Evolutionary conservation across 1,140 invertebrate genomes (phyloP), one percentile per base, ranked within the genome.

Genomic region (Trichonephila clavipes): DNA sequence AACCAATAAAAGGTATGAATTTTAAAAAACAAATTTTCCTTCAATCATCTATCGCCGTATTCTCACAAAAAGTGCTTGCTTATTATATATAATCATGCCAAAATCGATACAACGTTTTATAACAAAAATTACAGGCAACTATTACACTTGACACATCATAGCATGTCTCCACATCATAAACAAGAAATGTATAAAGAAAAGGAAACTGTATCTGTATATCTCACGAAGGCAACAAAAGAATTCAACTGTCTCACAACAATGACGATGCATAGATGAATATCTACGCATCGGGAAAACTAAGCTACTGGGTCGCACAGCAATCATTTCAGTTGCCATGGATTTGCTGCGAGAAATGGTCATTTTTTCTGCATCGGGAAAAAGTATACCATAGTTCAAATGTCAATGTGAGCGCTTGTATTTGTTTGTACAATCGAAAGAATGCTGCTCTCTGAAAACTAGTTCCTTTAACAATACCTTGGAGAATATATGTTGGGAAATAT

Each of bases 281-380:
- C 72, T 34, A 34, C 28, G 16, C 28, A 77, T 51, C 51, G 51
- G 34, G 72, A 34, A 77, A 40, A 77, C 72, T 77, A 77, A 77
- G 72, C 72, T 77, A 77, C 34, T 77, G 72, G 72, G 72, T 77
- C 72, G 72, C 14, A 2, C 0, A 51, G 7, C 51, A 7, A 51
- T 19, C 16, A 16, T 64, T 64, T 18, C 16, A 18, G 28, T 77
- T 10, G 4, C 8, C 0, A 24, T 66, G 21, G 21, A 69, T 24
- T n/a, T 69, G 66, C n/a, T 69, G 66, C 34, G 72, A 77, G 72
- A 77, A 51, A 77, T 4, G 72, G 72, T 77, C 28, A 77, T 18
- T 77, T 69, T 4, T 28, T n/a, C 24, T 40, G 72, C 28, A 14
- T 18, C 7, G 51, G 51, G 51, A 51, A 51, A 62, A 77, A 77